Evolutionary conservation across 1,140 invertebrate species (phyloP), one percentile per base, ranked within the genome.

Genomic region (Anastrepha obliqua): DNA sequence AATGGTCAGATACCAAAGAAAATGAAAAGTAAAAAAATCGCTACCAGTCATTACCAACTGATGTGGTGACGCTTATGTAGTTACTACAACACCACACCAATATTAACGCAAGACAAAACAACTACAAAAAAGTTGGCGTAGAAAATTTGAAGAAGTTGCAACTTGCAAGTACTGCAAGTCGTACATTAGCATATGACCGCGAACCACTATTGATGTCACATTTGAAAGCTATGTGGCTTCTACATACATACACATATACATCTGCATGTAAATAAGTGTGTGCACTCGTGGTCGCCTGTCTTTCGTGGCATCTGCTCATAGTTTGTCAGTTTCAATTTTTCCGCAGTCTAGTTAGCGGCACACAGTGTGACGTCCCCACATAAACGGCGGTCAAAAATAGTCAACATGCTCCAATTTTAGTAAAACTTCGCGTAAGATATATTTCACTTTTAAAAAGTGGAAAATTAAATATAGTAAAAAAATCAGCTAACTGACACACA

Each of bases 151-250:
- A 81, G 74, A 81, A 81, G 74, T 55, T 81, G 74, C 74, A 81
- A 81, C 47, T 55, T 81, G 74, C 74, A 55, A 55, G 74, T 81
- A 47, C 8, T 47, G 29, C 74, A 55, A 55, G 74, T 81, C 47
- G 2, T 47, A 81, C 47, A 81, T 81, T 81, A 81, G 74, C 74
- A 81, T 81, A 51, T 81, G 74, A 55, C 47, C 74, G 74, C 74
- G 74, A 6, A 81, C 74, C 74, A 58, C 74, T 81, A 42, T 42
- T 55, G 74, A 42, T 81, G 74, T 13, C 74, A 81, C 74, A 81
- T 20, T 81, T 81, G 55, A 74, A 55, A 81, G 74, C 47, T 81
- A 17, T 62, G n/a, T 17, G 13, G 60, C 1, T 62, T n/a, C 15
- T 29, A 3, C 17, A 2, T 55, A 29, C 47, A 55, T 29, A 8